phyloP scores from a whole-genome alignment of 2,888 invertebrate genomes.

The Carterocephalus palaemon region DNA sequence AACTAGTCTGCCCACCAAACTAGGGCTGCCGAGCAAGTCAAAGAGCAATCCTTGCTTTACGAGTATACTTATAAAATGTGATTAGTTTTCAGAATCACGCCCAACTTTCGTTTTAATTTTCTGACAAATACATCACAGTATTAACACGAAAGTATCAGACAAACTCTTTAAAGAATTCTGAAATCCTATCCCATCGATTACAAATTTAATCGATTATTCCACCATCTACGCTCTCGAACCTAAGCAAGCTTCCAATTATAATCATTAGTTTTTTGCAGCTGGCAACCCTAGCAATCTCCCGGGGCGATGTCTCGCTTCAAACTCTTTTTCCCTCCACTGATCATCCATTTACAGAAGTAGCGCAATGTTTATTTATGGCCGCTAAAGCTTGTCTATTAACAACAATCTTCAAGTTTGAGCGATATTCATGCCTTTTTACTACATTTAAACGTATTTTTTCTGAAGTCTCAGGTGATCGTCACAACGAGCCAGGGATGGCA shows the following conservation, averaged over 20 bases:
- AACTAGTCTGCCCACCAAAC: constrained; percentile 42
- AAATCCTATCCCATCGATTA: no score
- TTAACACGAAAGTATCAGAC: no score
- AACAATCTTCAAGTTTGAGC: constrained; percentile 38
- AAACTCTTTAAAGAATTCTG: no score
- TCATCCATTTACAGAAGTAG: constrained; percentile 50
- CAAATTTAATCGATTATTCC: no score
- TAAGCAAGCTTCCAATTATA: no score
- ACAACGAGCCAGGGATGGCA: constrained; percentile 10
- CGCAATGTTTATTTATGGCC: constrained; percentile 62
- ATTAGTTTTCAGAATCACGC: no score
- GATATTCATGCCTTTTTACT: constrained; percentile 31
- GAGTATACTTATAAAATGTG: no score
- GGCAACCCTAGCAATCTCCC: constrained; percentile 36
- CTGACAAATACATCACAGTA: no score
- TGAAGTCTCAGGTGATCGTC: constrained; percentile 16
- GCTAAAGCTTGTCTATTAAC: constrained; percentile 47
- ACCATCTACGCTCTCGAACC: no score
- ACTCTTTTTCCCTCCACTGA: constrained; percentile 43
- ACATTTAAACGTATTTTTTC: constrained; percentile 28
- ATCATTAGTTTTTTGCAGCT: constrained; percentile 8
- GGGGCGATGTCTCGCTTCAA: constrained; percentile 47
- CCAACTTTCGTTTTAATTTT: no score
- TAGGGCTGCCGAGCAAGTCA: constrained; percentile 8
- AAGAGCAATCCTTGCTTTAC: neutral